phyloP scores from a whole-genome alignment of 2,888 invertebrate species.

The Drosophila paranaensis region DNA sequence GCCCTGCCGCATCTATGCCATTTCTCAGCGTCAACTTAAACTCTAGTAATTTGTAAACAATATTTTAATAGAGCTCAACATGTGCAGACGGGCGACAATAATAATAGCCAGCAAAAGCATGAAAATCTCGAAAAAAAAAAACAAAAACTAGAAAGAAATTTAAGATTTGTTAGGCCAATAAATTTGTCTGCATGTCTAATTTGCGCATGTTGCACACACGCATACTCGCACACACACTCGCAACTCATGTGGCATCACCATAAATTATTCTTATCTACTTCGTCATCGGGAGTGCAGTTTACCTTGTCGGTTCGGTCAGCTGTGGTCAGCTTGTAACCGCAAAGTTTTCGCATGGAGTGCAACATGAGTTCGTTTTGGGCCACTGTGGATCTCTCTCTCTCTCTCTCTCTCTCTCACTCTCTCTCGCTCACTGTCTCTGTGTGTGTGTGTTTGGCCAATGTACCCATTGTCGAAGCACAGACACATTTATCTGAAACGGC shows the following conservation, averaged over 20 bases:
- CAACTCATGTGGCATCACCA: slow-evolving; percentile 71
- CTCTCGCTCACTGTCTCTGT: background rate
- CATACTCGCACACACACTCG: slow-evolving; percentile 7
- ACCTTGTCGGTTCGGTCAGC: slow-evolving; percentile 69
- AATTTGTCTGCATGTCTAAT: slow-evolving; percentile 80
- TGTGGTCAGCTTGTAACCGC: slow-evolving; percentile 68
- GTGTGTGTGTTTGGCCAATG: slow-evolving; percentile 40
- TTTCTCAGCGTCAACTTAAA: slow-evolving; percentile 51
- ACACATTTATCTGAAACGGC: slow-evolving; percentile 75
- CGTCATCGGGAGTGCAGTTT: slow-evolving; percentile 77
- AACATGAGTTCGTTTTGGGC: slow-evolving; percentile 38
- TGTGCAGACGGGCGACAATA: slow-evolving; percentile 15
- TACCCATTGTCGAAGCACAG: slow-evolving; percentile 71
- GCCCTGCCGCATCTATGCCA: background rate
- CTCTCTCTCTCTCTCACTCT: background rate
- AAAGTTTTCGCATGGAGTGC: slow-evolving; percentile 62
- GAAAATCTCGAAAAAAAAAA: background rate
- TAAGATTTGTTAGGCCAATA: slow-evolving; percentile 77
- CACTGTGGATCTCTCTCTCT: slow-evolving; percentile 8
- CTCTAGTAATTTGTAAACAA: slow-evolving; percentile 55
- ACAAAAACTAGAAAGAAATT: slow-evolving; percentile 17
- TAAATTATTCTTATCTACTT: slow-evolving; percentile 78
- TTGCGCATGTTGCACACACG: slow-evolving; percentile 69
- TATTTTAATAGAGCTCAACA: slow-evolving; percentile 66
- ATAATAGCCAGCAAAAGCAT: slow-evolving; percentile 22